A percentile compares a stretch with the other conserved stretches of the same genome.
Conservation (phyloP, 2,888 invertebrate genomes). For the Pasiphila rectangulata region DNA sequence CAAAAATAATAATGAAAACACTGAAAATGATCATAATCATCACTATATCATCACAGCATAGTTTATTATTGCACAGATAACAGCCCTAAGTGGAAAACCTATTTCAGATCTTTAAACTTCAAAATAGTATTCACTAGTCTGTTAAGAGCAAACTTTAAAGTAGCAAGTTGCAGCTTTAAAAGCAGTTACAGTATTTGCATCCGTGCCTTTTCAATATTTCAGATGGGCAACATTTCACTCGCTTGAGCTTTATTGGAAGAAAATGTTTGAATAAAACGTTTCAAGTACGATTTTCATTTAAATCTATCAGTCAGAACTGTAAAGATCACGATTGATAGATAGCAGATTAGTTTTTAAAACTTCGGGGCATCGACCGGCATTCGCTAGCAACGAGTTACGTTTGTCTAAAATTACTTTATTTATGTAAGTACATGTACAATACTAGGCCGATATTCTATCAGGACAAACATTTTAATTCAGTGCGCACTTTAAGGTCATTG, state of each 20-base stretch:
- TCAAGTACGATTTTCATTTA: constrained; percentile 22
- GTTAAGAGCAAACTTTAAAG: constrained; percentile 5
- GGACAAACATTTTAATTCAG: constrained; percentile 26
- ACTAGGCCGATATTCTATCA: constrained; percentile 25
- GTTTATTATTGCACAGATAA: no score
- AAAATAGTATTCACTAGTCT: constrained; percentile 6
- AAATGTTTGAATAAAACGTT: constrained; percentile 7
- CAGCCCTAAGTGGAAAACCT: no score
- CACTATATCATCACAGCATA: no score
- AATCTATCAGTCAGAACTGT: constrained; percentile 30
- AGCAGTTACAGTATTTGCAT: no score
- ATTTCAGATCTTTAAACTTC: constrained; percentile 8
- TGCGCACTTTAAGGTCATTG: constrained; percentile 12
- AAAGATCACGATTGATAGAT: constrained; percentile 17
- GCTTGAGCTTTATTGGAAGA: constrained; percentile 5
- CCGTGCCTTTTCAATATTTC: constrained; percentile 11
- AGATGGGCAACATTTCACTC: constrained; percentile 5
- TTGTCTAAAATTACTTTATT: constrained; percentile 30
- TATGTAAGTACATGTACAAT: constrained; percentile 28
- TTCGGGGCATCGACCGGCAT: constrained; percentile 27
- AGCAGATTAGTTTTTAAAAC: constrained; percentile 25
- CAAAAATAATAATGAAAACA: no score
- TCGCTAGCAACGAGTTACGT: constrained; percentile 22
- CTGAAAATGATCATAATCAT: no score
- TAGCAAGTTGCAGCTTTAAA: constrained; percentile 3